Percentiles rank a stretch among this genome's conserved stretches.
These are phyloP conservation scores for Amia ocellicauda DNA, from an alignment of 2,113 vertebrate genomes.

Conservation along the genomic window DNA sequence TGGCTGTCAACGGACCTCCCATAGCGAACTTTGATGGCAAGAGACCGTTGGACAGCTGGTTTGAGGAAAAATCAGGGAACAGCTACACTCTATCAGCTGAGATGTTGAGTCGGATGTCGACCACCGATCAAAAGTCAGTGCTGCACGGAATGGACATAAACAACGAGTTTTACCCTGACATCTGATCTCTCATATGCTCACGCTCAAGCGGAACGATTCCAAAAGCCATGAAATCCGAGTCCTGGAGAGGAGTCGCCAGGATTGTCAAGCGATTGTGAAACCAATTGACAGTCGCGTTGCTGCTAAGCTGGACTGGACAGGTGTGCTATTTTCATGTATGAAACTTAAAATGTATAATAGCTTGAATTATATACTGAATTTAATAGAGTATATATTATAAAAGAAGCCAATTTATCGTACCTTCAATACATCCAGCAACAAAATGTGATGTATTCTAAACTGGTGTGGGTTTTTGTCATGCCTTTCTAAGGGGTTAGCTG, in stretches of 20 bases:
- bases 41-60: conserved; percentile 90
- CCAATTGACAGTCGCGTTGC: conserved; percentile 37
- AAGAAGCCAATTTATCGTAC: conserved; percentile 21
- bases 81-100: conserved; percentile 77
- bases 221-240: conserved; percentile 30
- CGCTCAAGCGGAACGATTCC: conserved; percentile 36
- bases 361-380: conserved; percentile 31
- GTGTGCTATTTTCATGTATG: conserved; percentile 21
- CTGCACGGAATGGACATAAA: conserved; percentile 76
- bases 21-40: conserved; percentile 88
- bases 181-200: conserved; percentile 58
- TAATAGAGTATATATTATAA: conserved; percentile 15
- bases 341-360: conserved; percentile 12
- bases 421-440: neutral
- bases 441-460: neutral
- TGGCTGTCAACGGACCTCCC: conserved; percentile 83
- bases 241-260: conserved; percentile 27
- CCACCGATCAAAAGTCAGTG: conserved; percentile 75
- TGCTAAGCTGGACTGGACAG: conserved; percentile 45
- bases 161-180: conserved; percentile 80
- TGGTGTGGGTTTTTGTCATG: conserved; percentile 16
- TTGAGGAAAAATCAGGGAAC: conserved; percentile 92
- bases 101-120: conserved; percentile 79
- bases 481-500: neutral
- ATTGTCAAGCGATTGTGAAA: conserved; percentile 41